Conservation (phyloP, 2,888 invertebrate species). For the Chrysomela aeneicollis region DNA sequence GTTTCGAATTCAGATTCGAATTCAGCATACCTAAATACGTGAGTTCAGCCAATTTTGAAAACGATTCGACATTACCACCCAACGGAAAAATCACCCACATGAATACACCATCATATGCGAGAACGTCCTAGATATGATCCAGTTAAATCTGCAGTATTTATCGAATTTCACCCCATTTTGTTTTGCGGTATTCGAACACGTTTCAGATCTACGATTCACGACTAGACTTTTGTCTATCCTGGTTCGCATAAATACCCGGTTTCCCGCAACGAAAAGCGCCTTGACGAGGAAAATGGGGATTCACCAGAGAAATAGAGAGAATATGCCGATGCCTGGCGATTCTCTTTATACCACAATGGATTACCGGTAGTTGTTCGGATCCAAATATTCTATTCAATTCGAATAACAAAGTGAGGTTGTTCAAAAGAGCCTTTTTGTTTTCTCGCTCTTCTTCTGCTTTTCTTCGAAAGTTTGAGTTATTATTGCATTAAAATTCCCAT, state of each 20-base stretch:
- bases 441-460: no score
- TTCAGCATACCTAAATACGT: no score
- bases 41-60: no score
- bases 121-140: no score
- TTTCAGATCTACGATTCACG: conserved; percentile 7
- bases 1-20: no score
- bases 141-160: neutral
- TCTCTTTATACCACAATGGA: neutral
- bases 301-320: neutral
- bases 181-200: conserved; percentile 18
- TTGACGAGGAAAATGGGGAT: conserved; percentile 5
- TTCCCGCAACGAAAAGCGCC: neutral
- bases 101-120: no score
- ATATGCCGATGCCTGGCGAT: neutral
- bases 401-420: neutral
- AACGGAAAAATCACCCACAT: no score
- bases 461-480: no score
- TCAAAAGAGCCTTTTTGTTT: no score
- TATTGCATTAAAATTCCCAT: no score
- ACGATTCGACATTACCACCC: no score
- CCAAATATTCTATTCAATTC: neutral
- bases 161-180: neutral
- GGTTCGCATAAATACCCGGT: conserved; percentile 7
- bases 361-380: neutral
- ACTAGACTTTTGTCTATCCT: conserved; percentile 21